phyloP scores from a whole-genome alignment of 2,797 vertebrate genomes.

The Rhynchotus rufescens region DNA sequence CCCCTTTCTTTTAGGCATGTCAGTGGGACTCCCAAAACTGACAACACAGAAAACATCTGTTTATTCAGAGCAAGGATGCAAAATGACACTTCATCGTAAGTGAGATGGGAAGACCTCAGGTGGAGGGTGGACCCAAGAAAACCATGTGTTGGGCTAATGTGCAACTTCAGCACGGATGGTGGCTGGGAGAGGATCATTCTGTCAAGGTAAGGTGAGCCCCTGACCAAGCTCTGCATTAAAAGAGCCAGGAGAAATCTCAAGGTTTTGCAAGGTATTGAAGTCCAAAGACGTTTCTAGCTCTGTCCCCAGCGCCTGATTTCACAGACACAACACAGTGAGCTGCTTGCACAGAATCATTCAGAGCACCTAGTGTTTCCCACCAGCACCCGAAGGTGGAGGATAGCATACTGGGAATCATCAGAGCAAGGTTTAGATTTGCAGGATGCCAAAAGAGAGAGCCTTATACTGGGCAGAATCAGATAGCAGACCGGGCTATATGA shows the following conservation, averaged over 20 bases:
- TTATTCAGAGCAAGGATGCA: background rate
- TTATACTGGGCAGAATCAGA: background rate
- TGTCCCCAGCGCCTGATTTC: background rate
- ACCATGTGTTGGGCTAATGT: accelerated
- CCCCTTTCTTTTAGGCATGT: accelerated
- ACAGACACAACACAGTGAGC: background rate
- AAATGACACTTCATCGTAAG: background rate
- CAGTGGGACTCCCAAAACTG: background rate
- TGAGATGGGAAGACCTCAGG: background rate
- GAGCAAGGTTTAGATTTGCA: background rate
- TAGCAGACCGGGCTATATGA: background rate
- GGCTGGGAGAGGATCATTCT: background rate
- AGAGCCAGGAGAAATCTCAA: background rate
- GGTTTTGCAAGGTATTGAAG: background rate
- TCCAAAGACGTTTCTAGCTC: background rate
- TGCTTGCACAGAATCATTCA: background rate
- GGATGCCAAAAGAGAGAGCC: background rate
- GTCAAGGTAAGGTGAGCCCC: background rate
- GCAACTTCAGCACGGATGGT: background rate
- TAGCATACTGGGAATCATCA: background rate
- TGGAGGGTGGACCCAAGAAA: background rate
- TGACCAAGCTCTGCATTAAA: background rate
- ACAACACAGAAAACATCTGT: background rate
- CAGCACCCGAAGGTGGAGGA: background rate
- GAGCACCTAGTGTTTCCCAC: background rate